Percentiles rank a stretch among this genome's conserved stretches.
phyloP scores from a whole-genome alignment of 1,140 invertebrate species.

The Zophobas morio region DNA sequence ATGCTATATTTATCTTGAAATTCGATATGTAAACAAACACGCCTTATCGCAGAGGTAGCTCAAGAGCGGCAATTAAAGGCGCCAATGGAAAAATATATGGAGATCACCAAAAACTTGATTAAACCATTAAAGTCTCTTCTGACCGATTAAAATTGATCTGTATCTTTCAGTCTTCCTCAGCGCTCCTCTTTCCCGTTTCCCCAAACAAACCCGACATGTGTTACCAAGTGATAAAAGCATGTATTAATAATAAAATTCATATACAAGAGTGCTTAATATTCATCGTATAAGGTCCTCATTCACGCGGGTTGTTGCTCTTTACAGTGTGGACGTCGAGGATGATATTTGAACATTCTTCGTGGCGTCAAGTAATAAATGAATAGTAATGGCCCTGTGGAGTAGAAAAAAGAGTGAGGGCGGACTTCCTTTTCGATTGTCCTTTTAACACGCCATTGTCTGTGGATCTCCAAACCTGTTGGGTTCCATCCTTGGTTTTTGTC shows the following conservation, averaged over 20 bases:
- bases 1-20: no score
- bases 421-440: conserved; percentile 22
- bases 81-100: no score
- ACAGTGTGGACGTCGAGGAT: conserved; percentile 5
- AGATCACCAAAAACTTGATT: no score
- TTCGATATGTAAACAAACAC: no score
- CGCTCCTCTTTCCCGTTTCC: conserved; percentile 2
- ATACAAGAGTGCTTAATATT: conserved; percentile 44
- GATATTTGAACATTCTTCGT: conserved; percentile 25
- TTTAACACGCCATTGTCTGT: conserved; percentile 22
- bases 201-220: conserved; percentile 35
- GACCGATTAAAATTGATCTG: no score
- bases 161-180: background rate
- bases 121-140: no score
- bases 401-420: conserved; percentile 20
- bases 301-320: conserved; percentile 43
- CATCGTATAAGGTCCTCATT: conserved; percentile 43
- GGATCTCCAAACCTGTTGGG: background rate
- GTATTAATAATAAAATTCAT: conserved; percentile 48
- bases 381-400: conserved; percentile 17
- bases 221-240: conserved; percentile 46
- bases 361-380: conserved; percentile 29
- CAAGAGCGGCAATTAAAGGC: no score
- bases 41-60: no score
- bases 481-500: background rate